Conservation (phyloP, 92 coral and sea anemone genomes). For the Scolanthus callimorphus region DNA sequence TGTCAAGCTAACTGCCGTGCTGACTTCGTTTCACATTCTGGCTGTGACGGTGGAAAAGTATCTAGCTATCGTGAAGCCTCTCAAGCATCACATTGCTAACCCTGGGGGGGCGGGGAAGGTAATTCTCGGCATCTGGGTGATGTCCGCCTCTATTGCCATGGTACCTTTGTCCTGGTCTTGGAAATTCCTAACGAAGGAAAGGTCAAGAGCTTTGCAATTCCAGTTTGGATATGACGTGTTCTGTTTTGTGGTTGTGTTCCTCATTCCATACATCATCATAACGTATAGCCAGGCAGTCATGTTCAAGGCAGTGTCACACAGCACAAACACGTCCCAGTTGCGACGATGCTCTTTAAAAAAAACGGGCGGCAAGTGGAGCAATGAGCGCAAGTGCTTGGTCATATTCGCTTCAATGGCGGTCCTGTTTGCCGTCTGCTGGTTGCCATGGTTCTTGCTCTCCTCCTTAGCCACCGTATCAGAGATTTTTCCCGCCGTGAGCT, state of each 20-base stretch:
- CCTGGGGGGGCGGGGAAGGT: slow-evolving; percentile 31
- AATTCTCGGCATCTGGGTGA: slow-evolving; percentile 47
- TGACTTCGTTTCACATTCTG: slow-evolving; percentile 66
- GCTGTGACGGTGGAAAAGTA: slow-evolving; percentile 69
- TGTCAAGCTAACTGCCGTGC: slow-evolving; percentile 36
- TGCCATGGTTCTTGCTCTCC: slow-evolving; percentile 55
- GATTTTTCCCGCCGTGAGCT: background rate
- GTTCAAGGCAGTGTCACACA: slow-evolving; percentile 35
- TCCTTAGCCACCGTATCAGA: slow-evolving; percentile 18
- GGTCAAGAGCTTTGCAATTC: too few species aligned
- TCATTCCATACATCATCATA: slow-evolving; percentile 59
- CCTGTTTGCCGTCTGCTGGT: slow-evolving; percentile 50
- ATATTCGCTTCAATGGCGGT: slow-evolving; percentile 60
- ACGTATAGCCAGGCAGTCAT: slow-evolving; percentile 52
- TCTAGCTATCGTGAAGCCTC: slow-evolving; percentile 65
- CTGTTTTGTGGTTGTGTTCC: slow-evolving; percentile 47
- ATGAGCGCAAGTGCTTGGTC: slow-evolving; percentile 45
- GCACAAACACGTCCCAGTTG: slow-evolving; percentile 16
- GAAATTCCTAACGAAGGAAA: background rate
- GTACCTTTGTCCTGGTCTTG: slow-evolving; percentile 48
- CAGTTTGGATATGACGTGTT: slow-evolving; percentile 35
- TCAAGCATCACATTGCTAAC: slow-evolving; percentile 50
- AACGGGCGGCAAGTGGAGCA: background rate
- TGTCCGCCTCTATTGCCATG: slow-evolving; percentile 43
- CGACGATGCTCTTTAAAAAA: background rate